Base-by-base conservation (phyloP, 2,113 vertebrate species). In the Numenius arquata region DNA sequence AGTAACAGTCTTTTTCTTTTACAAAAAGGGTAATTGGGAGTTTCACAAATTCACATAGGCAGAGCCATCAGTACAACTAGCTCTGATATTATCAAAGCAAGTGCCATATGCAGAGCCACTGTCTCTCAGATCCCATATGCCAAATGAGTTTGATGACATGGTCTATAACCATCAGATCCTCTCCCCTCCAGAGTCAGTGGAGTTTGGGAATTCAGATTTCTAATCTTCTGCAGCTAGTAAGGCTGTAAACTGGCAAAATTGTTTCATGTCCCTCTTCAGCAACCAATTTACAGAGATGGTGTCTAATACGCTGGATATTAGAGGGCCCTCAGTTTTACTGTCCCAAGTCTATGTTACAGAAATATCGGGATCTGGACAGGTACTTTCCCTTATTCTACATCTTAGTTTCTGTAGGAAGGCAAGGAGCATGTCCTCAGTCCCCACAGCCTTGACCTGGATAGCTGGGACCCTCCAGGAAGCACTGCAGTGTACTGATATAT, bases 331-430 rank as follows among this genome's bases (percentile, higher is more conserved):
- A 53, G n/a, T 1, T 1, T 14, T 34, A 38, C 30, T 5, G 4
- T 12, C 41, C 29, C 5, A 1, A 53, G 19, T 7, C 34, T 1
- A 0, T 32, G 11, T 36, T 25, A 43, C 18, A 66, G 50, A 77
- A 74, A 32, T 2, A 6, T 12, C 5, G 1, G 18, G 19, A 43
- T 74, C 47, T 61, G 66, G 11, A 15, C 10, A 3, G 1, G 5
- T 5, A 14, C 3, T 72, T 66, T 52, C 9, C 16, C 6, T 10
- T 20, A 10, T 40, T 40, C 25, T 52, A 16, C 9, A 8, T 21
- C 70, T 38, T 66, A 41, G 15, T 50, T 67, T 63, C 73, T 72
- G 19, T 6, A 63, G 74, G 20, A 82, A 85, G 55, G 13, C 50
- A 77, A 87, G n/a, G 20, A 91, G 1, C 13, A 15, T 18, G 20